A percentile compares a stretch with the other conserved stretches of the same genome.
Conservation (phyloP, 2,113 vertebrate species). For the Triplophysa siluroides region DNA sequence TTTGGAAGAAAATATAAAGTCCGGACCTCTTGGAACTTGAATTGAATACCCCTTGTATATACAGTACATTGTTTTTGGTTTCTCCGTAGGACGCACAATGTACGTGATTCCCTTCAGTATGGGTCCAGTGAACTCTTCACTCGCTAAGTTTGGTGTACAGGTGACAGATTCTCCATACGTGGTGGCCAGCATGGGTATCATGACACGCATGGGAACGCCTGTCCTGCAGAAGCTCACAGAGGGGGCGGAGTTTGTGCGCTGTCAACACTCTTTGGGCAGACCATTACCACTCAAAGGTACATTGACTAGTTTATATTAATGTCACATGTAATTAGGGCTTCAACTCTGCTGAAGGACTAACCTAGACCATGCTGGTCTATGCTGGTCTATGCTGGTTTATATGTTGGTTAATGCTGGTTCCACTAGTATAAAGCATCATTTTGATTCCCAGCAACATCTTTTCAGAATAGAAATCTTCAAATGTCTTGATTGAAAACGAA, state of each 20-base stretch:
- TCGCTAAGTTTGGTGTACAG: conserved; percentile 90
- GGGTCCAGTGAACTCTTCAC: conserved; percentile 90
- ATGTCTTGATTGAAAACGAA: not conserved
- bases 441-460: no score
- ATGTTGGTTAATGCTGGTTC: no score
- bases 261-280: conserved; percentile 93
- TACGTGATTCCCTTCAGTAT: conserved; percentile 97
- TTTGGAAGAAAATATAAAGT: no score
- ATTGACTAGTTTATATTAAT: not conserved
- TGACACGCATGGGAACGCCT: conserved; percentile 89
- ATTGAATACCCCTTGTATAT: no score
- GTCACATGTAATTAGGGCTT: not conserved
- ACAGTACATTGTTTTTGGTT: not conserved
- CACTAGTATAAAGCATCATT: no score
- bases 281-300: conserved; percentile 90
- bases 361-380: no score
- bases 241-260: conserved; percentile 85
- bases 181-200: conserved; percentile 94
- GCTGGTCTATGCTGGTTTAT: no score
- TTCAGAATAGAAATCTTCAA: no score
- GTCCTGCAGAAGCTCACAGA: conserved; percentile 80
- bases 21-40: no score
- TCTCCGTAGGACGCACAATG: conserved; percentile 87
- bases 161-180: conserved; percentile 95
- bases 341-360: no score